Base-by-base conservation (phyloP, 2,797 vertebrate species). In the Bradypodion ventrale region DNA sequence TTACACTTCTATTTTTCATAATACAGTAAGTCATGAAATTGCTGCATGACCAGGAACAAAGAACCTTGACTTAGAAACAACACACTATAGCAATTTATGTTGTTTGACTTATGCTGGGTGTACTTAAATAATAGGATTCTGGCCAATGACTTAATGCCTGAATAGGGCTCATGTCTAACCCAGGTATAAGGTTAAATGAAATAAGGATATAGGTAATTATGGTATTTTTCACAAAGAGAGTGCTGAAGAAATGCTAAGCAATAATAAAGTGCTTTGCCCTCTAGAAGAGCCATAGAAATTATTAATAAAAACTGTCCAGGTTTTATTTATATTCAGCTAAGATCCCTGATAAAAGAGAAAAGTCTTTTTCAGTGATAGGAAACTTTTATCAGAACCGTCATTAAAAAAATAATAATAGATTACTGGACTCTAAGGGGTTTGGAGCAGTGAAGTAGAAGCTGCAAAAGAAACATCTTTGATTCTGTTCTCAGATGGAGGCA, bases 331-430 rank as follows among this genome's bases (percentile, higher is more conserved):
- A 52, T 44, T 63, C 60, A 66, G 35, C 46, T 65, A 74, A 75
- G 46, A 59, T 59, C 15, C n/a, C 19, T 46, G 82, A 78, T 70
- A 78, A 83, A 83, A 83, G 65, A 62, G 62, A 73, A 52, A 66
- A 66, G 46, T 27, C 46, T 66, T 65, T 85, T 65, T 85, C 75
- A 83, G 60, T 74, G 70, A 85, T 44, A 21, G 72, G 62, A 44
- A 15, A n/a, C 62, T 85, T 85, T 25, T 74, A 65, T 84, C 76
- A 85, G 49, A 68, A 75, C 32, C 37, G 35, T 32, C 68, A 29
- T 76, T 25, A 66, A 79, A 79, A 79, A 85, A 75, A 80, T 75
- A 75, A 75, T 59, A 79, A 80, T 60, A 44, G 60, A 85, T 80
- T 75, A 66, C 46, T 75, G 59, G 63, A 66, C 83, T 74, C 72